Evolutionary conservation across 2,113 vertebrate genomes (phyloP), one percentile per base, ranked within the genome.

Genomic region (Thalassoma bifasciatum): DNA sequence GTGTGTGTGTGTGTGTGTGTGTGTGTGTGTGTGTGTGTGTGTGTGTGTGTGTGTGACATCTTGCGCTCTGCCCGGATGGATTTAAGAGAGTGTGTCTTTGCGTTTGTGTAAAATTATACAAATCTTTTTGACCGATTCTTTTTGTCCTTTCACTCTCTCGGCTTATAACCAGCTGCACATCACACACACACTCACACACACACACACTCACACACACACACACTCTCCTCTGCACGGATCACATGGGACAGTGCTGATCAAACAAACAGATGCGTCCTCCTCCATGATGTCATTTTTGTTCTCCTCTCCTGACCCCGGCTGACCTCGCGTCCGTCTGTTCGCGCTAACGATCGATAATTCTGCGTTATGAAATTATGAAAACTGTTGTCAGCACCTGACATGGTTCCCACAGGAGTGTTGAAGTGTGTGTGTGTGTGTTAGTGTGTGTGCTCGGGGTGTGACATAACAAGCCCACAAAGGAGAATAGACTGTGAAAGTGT

Each of bases 181-280:
- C 38, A 30, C n/a, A 64, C 49, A 34, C 22, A 57, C 52, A 59
- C 49, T 24, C 23, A 58, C 53, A 24, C 8, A 1, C 21, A 4
- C 3, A 4, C 30, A 4, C 30, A 30, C 49, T 34, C 38, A 30
- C n/a, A 64, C 49, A 34, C 22, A 57, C 52, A 59, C 49, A 34
- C 23, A 58, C 47, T 21, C 8, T 2, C 21, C 1, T 44, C 16
- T 9, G 22, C 56, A 12, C 19, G 1, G 60, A 80, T 84, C 83
- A 77, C 81, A 82, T 68, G 79, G 81, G 19, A 82, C 78, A 62
- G 52, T 70, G 78, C 86, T 84, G 75, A 84, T 85, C 78, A 91
- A 92, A 90, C 85, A 89, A 88, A 90, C 81, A 86, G 66, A 79
- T 46, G 58, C 19, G 53, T 19, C 66, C 49, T 65, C 68, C 81